phyloP scores from a whole-genome alignment of 1,140 invertebrate genomes.

The Drosophila kepulauana region DNA sequence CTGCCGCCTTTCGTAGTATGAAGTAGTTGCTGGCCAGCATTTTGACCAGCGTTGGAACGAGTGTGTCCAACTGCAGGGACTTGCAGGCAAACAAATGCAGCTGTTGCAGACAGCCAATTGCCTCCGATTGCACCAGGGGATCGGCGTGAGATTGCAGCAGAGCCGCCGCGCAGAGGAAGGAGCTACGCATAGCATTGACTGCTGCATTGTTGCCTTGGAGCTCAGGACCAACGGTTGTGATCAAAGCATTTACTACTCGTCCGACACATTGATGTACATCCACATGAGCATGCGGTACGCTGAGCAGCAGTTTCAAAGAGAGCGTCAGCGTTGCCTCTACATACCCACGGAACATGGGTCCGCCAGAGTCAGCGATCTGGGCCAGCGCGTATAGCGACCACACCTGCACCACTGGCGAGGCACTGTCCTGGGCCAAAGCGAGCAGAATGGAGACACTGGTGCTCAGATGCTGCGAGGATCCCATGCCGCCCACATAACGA shows the following conservation, averaged over 20 bases:
- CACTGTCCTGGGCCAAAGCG: conserved; percentile 96
- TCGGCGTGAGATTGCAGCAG: conserved; percentile 97
- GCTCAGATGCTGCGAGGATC: conserved; percentile 95
- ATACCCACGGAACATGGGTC: conserved; percentile 98
- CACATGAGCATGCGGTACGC: conserved; percentile 94
- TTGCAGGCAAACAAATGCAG: conserved; percentile 98
- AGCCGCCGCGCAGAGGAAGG: conserved; percentile 94
- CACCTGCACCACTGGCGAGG: conserved; percentile 88
- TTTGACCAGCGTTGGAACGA: conserved; percentile 97
- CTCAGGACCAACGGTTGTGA: conserved; percentile 99
- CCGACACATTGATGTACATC: conserved; percentile 98
- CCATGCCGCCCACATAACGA: conserved; percentile 95
- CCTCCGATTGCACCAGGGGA: conserved; percentile 97
- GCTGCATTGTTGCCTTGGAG: conserved; percentile 92
- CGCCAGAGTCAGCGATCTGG: conserved; percentile 98
- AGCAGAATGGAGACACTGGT: conserved; percentile 97
- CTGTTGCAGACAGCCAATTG: conserved; percentile 97
- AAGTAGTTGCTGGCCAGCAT: conserved; percentile 95
- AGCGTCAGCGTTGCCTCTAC: conserved; percentile 97
- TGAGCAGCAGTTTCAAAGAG: conserved; percentile 94
- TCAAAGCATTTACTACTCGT: conserved; percentile 96
- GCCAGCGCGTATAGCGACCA: conserved; percentile 98
- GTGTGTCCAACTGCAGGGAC: conserved; percentile 95
- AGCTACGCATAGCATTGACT: conserved; percentile 90
- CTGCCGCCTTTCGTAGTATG: conserved; percentile 95